These are phyloP conservation scores for Eudemis profundana DNA, from an alignment of 2,888 invertebrate genomes.

Conservation along the genomic window DNA sequence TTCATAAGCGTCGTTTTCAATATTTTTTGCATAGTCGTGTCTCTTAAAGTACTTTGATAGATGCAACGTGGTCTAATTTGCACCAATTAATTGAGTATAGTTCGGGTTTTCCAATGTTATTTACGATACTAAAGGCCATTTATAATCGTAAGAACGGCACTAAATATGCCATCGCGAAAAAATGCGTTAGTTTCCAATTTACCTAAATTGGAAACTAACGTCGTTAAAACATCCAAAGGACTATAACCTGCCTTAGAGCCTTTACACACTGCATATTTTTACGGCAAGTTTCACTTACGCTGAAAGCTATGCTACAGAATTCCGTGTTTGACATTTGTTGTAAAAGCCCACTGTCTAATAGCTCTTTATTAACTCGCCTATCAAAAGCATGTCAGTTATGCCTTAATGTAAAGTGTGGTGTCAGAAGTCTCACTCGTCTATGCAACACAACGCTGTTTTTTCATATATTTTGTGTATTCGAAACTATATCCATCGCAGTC, in stretches of 20 bases:
- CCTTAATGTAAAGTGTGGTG: not conserved
- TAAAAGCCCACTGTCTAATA: not conserved
- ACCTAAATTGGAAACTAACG: too few species aligned
- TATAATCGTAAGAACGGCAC: conserved; percentile 15
- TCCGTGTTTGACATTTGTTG: not conserved
- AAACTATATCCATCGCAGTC: conserved; percentile 3
- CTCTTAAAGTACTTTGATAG: not conserved
- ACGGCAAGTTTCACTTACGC: not conserved
- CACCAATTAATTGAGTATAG: conserved; percentile 1
- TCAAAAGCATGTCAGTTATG: not conserved
- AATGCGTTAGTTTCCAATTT: not conserved
- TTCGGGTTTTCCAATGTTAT: too few species aligned
- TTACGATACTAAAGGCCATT: too few species aligned
- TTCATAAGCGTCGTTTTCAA: not conserved
- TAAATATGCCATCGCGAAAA: conserved; percentile 9
- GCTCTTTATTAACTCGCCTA: too few species aligned
- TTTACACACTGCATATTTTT: not conserved
- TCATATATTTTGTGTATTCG: not conserved
- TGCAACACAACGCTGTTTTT: conserved; percentile 5
- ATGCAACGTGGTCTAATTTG: not conserved
- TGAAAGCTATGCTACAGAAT: too few species aligned
- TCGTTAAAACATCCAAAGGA: not conserved
- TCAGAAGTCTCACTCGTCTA: conserved; percentile 2
- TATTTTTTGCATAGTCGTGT: conserved; percentile 9
- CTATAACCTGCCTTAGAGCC: conserved; percentile 2